Percentiles rank a stretch among this genome's conserved stretches.
These are phyloP conservation scores for Onychostoma macrolepis DNA, from an alignment of 2,113 vertebrate genomes.

Conservation along the genomic window DNA sequence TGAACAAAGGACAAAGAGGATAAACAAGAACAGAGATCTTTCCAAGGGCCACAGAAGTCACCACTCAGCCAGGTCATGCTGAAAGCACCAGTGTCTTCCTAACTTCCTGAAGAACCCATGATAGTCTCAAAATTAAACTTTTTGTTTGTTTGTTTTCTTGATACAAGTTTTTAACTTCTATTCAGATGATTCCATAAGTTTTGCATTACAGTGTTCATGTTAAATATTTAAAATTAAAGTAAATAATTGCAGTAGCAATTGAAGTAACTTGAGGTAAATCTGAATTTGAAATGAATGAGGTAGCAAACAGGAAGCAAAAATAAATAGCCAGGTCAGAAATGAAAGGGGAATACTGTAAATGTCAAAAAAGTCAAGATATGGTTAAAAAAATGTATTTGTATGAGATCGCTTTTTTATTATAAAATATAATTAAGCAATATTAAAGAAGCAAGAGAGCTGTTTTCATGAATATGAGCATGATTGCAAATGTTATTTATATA, in stretches of 20 bases:
- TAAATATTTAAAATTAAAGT: background rate
- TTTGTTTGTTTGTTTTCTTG: background rate
- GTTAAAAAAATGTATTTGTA: too few species aligned
- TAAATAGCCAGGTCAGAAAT: too few species aligned
- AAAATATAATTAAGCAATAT: too few species aligned
- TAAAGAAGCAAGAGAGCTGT: too few species aligned
- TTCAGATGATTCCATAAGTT: background rate
- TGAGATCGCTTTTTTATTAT: too few species aligned
- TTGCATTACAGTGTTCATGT: background rate
- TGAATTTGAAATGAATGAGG: background rate
- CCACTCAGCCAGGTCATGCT: background rate
- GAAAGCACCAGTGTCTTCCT: background rate
- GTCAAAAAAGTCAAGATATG: too few species aligned
- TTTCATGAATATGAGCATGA: too few species aligned
- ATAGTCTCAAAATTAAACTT: background rate
- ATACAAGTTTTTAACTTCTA: background rate
- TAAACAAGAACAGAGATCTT: conserved; percentile 17
- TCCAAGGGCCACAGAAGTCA: background rate
- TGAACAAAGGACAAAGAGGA: conserved; percentile 22
- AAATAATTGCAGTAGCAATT: background rate
- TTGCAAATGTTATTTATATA: too few species aligned
- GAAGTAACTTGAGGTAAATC: background rate
- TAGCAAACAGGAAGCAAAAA: background rate
- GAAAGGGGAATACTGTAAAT: too few species aligned
- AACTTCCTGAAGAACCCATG: background rate